Evolutionary conservation across 2,888 invertebrate species (phyloP).

Genomic region (Cataglyphis cursor): DNA sequence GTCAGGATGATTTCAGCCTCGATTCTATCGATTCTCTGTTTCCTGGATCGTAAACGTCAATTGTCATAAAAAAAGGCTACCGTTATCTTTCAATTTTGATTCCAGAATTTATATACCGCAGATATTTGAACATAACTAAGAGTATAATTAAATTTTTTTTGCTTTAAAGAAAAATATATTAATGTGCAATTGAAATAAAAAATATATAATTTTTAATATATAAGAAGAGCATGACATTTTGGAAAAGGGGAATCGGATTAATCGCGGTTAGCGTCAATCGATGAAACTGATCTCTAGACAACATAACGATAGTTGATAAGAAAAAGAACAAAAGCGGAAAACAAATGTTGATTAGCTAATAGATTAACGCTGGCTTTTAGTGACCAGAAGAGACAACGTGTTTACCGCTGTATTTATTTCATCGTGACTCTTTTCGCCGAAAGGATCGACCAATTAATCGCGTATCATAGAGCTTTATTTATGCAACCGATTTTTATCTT

Average conservation of each 20-base stretch:
- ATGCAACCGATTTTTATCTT: slow-evolving; percentile 19
- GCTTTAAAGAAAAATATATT: neutral
- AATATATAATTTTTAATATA: neutral
- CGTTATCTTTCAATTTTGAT: neutral
- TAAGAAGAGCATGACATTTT: neutral
- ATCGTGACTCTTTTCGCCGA: slow-evolving; percentile 45
- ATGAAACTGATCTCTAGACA: slow-evolving; percentile 47
- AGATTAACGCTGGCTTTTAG: slow-evolving; percentile 33
- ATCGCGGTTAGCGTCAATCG: slow-evolving; percentile 24
- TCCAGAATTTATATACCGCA: neutral
- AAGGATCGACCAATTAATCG: slow-evolving; percentile 62
- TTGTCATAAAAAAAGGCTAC: neutral
- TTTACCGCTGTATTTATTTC: slow-evolving; percentile 60
- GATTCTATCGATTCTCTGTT: slow-evolving; percentile 17
- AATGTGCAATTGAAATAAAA: neutral
- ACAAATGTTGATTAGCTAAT: slow-evolving; percentile 47
- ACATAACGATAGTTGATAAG: slow-evolving; percentile 45
- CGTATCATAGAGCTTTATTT: slow-evolving; percentile 32
- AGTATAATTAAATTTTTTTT: neutral
- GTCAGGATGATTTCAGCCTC: neutral
- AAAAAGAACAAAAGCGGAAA: slow-evolving; percentile 30
- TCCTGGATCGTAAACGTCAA: neutral
- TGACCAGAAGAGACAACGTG: slow-evolving; percentile 40
- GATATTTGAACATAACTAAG: neutral
- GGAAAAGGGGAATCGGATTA: slow-evolving; percentile 31